phyloP scores from a whole-genome alignment of 2,888 invertebrate genomes.

The Bombylius discolor region DNA sequence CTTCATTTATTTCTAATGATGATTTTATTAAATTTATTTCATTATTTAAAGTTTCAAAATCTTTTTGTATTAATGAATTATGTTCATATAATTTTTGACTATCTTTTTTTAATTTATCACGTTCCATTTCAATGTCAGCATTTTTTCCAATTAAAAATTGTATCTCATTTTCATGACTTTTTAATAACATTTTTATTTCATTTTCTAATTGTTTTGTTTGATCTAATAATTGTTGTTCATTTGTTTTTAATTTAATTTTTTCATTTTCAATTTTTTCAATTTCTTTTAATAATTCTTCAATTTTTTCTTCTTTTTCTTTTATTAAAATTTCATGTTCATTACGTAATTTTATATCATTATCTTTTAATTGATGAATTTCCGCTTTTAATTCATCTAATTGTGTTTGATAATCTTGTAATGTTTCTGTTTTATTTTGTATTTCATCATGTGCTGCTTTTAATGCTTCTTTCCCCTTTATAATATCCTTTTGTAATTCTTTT shows the following conservation, averaged over 20 bases:
- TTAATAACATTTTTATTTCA: conserved; percentile 13
- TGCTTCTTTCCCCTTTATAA: conserved; percentile 39
- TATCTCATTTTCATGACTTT: conserved; percentile 15
- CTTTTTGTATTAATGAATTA: conserved; percentile 13
- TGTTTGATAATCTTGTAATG: conserved; percentile 38
- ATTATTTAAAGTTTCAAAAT: conserved; percentile 18
- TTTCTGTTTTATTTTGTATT: conserved; percentile 41
- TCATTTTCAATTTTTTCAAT: conserved; percentile 25
- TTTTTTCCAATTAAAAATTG: conserved; percentile 11
- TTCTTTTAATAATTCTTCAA: conserved; percentile 25
- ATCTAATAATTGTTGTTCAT: conserved; percentile 21
- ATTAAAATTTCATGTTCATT: conserved; percentile 22
- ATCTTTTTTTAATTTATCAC: conserved; percentile 10
- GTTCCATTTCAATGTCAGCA: conserved; percentile 8
- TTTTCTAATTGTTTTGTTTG: conserved; percentile 12
- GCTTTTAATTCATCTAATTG: conserved; percentile 40
- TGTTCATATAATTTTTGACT: conserved; percentile 10
- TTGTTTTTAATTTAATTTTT: conserved; percentile 22
- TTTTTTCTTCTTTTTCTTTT: conserved; percentile 23
- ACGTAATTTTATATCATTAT: conserved; percentile 25
- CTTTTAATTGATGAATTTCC: conserved; percentile 34
- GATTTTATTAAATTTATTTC: conserved; percentile 23
- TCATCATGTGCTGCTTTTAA: conserved; percentile 32
- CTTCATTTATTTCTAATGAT: conserved; percentile 19
- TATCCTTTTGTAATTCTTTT: conserved; percentile 33